Conservation (phyloP, 2,113 vertebrate species). For the Petaurus breviceps region DNA sequence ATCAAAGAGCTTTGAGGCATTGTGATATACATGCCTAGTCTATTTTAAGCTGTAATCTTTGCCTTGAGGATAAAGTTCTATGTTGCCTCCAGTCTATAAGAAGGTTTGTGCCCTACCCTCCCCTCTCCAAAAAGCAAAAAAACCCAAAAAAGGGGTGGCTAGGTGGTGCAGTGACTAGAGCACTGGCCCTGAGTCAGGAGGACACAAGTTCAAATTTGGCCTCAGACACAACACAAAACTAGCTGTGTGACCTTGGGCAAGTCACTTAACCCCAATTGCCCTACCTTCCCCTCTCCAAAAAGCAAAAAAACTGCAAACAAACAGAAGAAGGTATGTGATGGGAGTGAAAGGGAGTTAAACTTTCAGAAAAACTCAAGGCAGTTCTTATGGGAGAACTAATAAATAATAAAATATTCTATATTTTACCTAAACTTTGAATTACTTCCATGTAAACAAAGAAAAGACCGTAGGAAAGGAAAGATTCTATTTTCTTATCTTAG, state of each 20-base stretch:
- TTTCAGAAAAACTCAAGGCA: conserved; percentile 55
- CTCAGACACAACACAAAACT: no score
- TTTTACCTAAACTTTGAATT: conserved; percentile 57
- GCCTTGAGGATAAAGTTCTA: conserved; percentile 36
- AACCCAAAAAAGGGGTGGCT: no score
- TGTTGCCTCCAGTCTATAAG: background rate
- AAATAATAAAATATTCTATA: no score
- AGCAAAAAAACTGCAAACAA: no score
- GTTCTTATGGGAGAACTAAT: conserved; percentile 50
- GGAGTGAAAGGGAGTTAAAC: conserved; percentile 44
- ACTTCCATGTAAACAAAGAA: conserved; percentile 41
- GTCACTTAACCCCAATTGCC: no score
- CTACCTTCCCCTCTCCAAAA: no score
- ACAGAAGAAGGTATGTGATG: conserved; percentile 52
- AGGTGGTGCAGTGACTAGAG: no score
- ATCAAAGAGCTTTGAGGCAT: background rate
- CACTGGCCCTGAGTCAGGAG: no score
- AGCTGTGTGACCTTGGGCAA: no score
- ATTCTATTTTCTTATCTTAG: background rate
- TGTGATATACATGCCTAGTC: no score
- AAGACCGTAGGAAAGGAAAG: conserved; percentile 21
- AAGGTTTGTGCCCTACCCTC: conserved; percentile 8
- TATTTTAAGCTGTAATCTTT: conserved; percentile 53
- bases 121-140: no score
- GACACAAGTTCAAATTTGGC: no score